Evolutionary conservation across 2,888 invertebrate species (phyloP), one percentile per base, ranked within the genome.

Genomic region (Graphium colonna): DNA sequence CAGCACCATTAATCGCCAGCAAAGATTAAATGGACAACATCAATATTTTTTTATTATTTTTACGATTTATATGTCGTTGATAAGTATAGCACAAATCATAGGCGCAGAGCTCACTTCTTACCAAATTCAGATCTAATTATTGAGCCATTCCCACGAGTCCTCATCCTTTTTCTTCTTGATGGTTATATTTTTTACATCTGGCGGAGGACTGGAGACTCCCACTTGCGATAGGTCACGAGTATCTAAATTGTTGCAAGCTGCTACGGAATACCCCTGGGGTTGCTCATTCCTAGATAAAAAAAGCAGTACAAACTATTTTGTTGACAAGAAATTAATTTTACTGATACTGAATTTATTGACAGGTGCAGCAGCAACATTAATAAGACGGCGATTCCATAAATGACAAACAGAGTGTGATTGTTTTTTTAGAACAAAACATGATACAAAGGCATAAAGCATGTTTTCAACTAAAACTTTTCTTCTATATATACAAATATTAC

Each of bases 71-170:
- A 31, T 31, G 1, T 31, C 31, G 10, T 31, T 31, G 31, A 31
- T 31, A 5, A 31, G 31, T 10, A 31, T 10, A 3, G 31, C 31
- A 7, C 31, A 31, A 9, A 31, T 31, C 10, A 31, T 31, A 31
- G 8, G 10, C 9, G 31, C 31, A 31, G 31, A 31, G 31, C 33
- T 16, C 13, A 16, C 13, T 28, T 3, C 26, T 51, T 44, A 51
- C 16, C 40, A 48, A 43, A 31, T 31, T 54, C 50, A 52, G 51
- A 53, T 51, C 57, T 51, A n/a, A 39, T 49, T 79, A 57, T 87
- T 89, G 53, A 89, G 83, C 88, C 88, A 88, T 50, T 87, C 87
- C 87, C 88, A 88, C 2, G 81, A 78, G 3, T 84, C 82, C 0
- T 79, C 80, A 1, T 71, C 72, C 12, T 67, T 65, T 21, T 21